These are phyloP conservation scores for Oxyscelio sp. DNA, from an alignment of 2,888 invertebrate species.

Conservation along the genomic window DNA sequence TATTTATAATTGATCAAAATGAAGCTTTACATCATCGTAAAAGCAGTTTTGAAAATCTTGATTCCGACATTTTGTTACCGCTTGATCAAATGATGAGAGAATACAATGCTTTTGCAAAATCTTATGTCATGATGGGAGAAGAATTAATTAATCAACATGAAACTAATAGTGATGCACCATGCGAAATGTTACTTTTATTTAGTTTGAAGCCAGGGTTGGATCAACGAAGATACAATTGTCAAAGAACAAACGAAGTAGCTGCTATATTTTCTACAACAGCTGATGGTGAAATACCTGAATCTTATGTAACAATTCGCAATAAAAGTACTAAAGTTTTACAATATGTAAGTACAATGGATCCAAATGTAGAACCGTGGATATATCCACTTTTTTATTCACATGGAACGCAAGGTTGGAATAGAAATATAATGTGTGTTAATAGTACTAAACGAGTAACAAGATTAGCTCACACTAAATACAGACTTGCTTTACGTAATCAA, in stretches of 20 bases:
- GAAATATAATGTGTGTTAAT: slow-evolving; percentile 3
- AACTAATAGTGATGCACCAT: slow-evolving; percentile 8
- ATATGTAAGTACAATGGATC: too few relatives aligned
- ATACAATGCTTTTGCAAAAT: slow-evolving; percentile 61
- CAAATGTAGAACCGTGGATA: too few relatives aligned
- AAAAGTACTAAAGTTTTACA: neutral
- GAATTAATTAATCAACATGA: slow-evolving; percentile 38
- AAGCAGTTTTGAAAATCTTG: neutral
- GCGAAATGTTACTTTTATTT: slow-evolving; percentile 61
- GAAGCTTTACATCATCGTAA: slow-evolving; percentile 43
- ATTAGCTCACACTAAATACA: neutral
- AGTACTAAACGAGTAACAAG: slow-evolving; percentile 24
- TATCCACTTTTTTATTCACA: slow-evolving; percentile 66
- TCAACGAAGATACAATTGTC: slow-evolving; percentile 64
- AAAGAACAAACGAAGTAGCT: too few relatives aligned
- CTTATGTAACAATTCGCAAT: too few relatives aligned
- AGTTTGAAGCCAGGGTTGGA: slow-evolving; percentile 46
- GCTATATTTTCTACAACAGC: neutral
- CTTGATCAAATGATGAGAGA: slow-evolving; percentile 66
- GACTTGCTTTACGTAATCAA: neutral
- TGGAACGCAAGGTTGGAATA: slow-evolving; percentile 59
- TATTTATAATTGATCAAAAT: slow-evolving; percentile 69
- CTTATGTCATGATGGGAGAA: slow-evolving; percentile 70
- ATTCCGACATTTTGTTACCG: slow-evolving; percentile 39
- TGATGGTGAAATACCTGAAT: slow-evolving; percentile 75